Evolutionary conservation across 2,797 vertebrate species (phyloP).

Genomic region (Nannoperca australis): DNA sequence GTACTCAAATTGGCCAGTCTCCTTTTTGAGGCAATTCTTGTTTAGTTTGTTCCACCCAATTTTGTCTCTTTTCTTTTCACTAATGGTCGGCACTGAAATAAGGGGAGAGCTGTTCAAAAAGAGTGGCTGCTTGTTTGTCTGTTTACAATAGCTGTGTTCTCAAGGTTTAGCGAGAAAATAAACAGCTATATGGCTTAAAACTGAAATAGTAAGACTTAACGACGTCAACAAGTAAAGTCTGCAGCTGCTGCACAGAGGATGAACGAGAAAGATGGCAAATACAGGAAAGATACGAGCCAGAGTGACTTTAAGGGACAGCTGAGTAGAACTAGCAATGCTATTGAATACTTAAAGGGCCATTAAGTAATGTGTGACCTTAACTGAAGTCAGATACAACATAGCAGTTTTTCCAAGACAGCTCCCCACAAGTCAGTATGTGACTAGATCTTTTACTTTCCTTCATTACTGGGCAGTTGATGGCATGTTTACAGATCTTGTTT

Average conservation of each 20-base stretch:
- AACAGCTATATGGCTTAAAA: slow-evolving; percentile 10
- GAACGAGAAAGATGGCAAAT: neutral
- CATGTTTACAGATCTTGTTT: neutral
- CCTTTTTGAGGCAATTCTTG: slow-evolving; percentile 1
- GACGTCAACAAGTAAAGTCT: slow-evolving; percentile 32
- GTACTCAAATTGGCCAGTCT: slow-evolving; percentile 7
- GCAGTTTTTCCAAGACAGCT: neutral
- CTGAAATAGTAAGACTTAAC: slow-evolving; percentile 23
- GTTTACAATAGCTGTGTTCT: slow-evolving; percentile 16
- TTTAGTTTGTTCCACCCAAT: slow-evolving; percentile 21
- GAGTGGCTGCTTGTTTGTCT: slow-evolving; percentile 10
- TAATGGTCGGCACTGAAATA: slow-evolving; percentile 1
- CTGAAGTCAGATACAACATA: slow-evolving; percentile 7
- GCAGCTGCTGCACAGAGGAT: slow-evolving; percentile 23
- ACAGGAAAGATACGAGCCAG: neutral
- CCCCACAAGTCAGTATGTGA: no score
- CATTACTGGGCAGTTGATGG: neutral
- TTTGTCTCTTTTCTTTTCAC: neutral
- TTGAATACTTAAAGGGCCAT: neutral
- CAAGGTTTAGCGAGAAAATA: neutral
- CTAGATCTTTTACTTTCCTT: neutral
- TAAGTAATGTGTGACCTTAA: neutral
- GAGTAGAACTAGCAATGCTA: neutral
- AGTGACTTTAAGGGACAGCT: neutral
- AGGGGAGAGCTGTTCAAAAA: slow-evolving; percentile 3